Conservation (phyloP, 2,113 vertebrate species). For the Bagarius yarrelli region DNA sequence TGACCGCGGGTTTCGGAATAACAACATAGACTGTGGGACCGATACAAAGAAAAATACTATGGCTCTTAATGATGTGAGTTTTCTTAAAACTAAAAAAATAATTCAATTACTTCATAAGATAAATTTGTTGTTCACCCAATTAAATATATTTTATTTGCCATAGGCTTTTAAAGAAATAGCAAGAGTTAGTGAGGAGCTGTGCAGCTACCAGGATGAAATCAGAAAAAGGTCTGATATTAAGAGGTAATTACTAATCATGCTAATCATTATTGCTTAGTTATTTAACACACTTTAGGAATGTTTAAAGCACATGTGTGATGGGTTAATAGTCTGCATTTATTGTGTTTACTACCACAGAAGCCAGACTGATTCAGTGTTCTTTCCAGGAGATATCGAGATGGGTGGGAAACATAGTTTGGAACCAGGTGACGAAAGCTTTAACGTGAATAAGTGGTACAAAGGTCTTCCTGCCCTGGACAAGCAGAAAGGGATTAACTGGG, state of each 20-base stretch:
- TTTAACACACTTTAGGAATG: conserved; percentile 14
- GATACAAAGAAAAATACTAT: conserved; percentile 76
- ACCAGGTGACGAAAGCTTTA: conserved; percentile 59
- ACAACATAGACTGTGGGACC: conserved; percentile 60
- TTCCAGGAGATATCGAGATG: conserved; percentile 65
- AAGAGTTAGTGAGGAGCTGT: conserved; percentile 92
- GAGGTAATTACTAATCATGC: conserved; percentile 71
- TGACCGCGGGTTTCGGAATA: conserved; percentile 44
- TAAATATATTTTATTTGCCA: conserved; percentile 36
- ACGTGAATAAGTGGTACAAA: conserved; percentile 66
- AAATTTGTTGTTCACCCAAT: conserved; percentile 28
- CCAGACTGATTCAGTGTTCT: conserved; percentile 59
- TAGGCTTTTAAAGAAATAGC: conserved; percentile 97
- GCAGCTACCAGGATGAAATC: conserved; percentile 94
- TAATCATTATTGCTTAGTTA: conserved; percentile 13
- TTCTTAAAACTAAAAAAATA: background rate
- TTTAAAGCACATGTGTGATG: background rate
- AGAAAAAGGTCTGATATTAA: conserved; percentile 74
- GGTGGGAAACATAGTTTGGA: conserved; percentile 55
- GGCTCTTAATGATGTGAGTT: conserved; percentile 87
- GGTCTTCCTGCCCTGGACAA: conserved; percentile 69
- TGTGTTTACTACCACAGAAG: conserved; percentile 54
- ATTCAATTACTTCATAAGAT: background rate
- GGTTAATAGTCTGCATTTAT: conserved; percentile 38
- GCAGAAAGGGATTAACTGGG: conserved; percentile 72